phyloP scores from a whole-genome alignment of 2,113 vertebrate species.

The Ardeotis arabs region DNA sequence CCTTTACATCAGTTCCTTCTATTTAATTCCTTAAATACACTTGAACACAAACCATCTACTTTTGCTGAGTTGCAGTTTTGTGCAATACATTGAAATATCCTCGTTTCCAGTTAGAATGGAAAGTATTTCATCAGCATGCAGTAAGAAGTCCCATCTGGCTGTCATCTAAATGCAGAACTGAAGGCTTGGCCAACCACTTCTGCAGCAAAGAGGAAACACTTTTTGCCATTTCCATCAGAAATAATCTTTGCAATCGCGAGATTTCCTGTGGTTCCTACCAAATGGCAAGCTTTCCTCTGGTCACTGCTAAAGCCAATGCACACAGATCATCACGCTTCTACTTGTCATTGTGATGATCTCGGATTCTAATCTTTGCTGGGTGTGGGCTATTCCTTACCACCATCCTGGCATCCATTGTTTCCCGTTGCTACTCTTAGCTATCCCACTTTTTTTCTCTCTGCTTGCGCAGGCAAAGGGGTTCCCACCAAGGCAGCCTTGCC shows the following conservation, averaged over 20 bases:
- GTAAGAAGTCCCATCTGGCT: conserved; percentile 6
- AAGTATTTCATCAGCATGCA: conserved; percentile 37
- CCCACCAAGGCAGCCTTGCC: not conserved
- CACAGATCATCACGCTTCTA: not conserved
- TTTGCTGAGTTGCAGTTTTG: not conserved
- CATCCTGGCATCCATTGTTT: not conserved
- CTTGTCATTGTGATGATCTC: not conserved
- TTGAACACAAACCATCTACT: not conserved
- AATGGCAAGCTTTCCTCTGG: not conserved
- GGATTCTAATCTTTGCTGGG: not conserved
- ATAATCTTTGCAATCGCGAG: not conserved
- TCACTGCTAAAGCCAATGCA: not conserved
- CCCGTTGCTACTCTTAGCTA: not conserved
- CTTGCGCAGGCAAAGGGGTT: not conserved
- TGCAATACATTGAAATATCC: not conserved
- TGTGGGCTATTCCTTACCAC: not conserved
- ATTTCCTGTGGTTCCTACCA: not conserved
- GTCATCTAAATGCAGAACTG: conserved; percentile 17
- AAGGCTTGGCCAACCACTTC: not conserved
- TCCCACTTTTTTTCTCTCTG: not conserved
- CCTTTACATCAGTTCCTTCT: not conserved
- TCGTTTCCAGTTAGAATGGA: conserved; percentile 40
- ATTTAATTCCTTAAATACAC: not conserved
- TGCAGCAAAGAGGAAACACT: not conserved
- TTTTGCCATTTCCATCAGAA: not conserved